phyloP scores from a whole-genome alignment of 2,888 invertebrate species.

The Slavum lentiscoides region DNA sequence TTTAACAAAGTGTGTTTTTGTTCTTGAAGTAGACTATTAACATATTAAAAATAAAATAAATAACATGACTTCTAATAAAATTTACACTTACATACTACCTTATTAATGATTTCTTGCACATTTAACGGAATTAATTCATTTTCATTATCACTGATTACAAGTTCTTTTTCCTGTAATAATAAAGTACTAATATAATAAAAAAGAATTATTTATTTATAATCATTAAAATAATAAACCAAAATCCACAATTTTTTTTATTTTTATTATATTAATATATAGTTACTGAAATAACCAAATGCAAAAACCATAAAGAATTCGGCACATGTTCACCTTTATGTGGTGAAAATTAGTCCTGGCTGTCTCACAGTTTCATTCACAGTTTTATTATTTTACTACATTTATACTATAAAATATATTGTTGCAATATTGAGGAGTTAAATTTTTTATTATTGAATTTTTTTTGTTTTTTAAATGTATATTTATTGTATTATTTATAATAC shows the following conservation, averaged over 20 bases:
- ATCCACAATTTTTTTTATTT: not conserved
- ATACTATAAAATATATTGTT: too few species aligned
- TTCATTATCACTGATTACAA: not conserved
- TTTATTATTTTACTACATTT: not conserved
- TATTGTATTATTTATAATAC: too few species aligned
- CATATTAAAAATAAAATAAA: not conserved
- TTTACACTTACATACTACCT: not conserved
- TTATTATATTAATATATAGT: too few species aligned
- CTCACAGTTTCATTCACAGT: not conserved
- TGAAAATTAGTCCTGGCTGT: not conserved
- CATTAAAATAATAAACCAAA: not conserved
- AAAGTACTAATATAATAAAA: not conserved
- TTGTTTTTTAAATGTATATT: too few species aligned
- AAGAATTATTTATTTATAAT: not conserved
- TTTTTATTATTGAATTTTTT: too few species aligned
- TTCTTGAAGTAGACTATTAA: conserved; percentile 3
- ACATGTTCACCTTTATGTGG: not conserved
- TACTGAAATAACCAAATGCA: too few species aligned
- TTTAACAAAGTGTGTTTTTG: not conserved
- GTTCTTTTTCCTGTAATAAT: not conserved
- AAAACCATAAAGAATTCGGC: not conserved
- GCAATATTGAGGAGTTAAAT: too few species aligned
- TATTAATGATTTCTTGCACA: not conserved
- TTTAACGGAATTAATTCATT: not conserved
- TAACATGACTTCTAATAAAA: not conserved